Base-by-base conservation (phyloP, 2,113 vertebrate species). In the Hippocampus abdominalis region DNA sequence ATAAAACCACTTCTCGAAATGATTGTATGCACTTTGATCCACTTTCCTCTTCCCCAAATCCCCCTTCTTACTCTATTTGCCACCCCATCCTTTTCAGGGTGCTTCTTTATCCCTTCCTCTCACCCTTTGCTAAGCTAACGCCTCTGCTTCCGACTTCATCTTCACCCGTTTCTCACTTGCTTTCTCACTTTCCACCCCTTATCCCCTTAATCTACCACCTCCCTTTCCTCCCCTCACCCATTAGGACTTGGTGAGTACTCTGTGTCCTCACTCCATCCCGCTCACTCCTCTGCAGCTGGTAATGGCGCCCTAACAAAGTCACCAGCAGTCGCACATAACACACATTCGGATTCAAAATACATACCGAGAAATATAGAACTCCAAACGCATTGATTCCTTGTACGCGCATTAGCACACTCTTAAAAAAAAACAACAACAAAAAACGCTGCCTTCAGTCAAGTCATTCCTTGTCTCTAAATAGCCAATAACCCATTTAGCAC, bases 401-500 rank as follows among this genome's bases (percentile, higher is more conserved):
- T 57, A 62, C 29, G 67, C 27, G 64, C 39, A 65, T 27, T 59
- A 25, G 56, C 29, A 25, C 59, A 78, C 64, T 36, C 32, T 36
- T 36, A 56, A 23, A 39, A 48, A 74, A 25, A 49, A 53, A 70
- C 36, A 79, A 81, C 83, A 27, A 27, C 27, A 36, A 36, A 36
- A 36, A 4, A 32, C 83, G 68, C 66, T 84, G 76, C 71, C 81
- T 76, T 82, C 68, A 63, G 71, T 83, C 69, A 54, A 49, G 78
- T 65, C 79, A 72, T 79, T 82, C 42, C 79, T 78, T 77, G 78
- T 81, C 64, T 82, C 71, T 84, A 87, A 59, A 85, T 80, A 83
- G 80, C 78, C 77, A 75, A 70, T 86, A 87, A 87, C 74, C 84
- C 85, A 81, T 85, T 90, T 88, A 81, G 80, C 78, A 82, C 83